Conservation (phyloP, 2,797 vertebrate genomes). For the Paguma larvata region DNA sequence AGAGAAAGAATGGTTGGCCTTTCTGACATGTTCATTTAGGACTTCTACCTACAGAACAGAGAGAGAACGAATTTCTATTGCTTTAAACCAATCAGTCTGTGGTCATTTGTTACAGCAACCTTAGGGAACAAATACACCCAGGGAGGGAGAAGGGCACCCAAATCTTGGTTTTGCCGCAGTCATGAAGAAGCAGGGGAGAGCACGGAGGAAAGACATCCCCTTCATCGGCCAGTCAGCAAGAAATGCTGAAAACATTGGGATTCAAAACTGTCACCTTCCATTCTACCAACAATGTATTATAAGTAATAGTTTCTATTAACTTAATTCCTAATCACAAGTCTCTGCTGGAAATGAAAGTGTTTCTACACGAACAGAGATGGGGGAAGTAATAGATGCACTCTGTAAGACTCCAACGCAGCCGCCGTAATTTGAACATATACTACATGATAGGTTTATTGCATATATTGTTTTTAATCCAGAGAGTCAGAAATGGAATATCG, state of each 20-base stretch:
- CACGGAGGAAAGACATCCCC: background rate
- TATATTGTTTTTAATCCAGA: constrained; percentile 12
- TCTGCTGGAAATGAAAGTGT: background rate
- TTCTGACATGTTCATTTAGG: background rate
- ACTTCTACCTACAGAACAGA: background rate
- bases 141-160: too few relatives aligned
- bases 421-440: background rate
- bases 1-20: background rate
- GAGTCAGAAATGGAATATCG: background rate
- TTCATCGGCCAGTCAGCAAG: background rate
- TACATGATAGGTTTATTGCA: background rate
- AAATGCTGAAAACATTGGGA: background rate
- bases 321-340: background rate
- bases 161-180: background rate
- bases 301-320: background rate
- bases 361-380: background rate
- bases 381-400: background rate
- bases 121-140: background rate
- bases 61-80: background rate
- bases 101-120: background rate
- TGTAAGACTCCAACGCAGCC: background rate
- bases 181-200: background rate
- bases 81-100: background rate
- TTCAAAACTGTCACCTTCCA: too few relatives aligned
- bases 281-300: background rate